These are phyloP conservation scores for Nineta flava DNA, from an alignment of 2,888 invertebrate species.

Conservation along the genomic window DNA sequence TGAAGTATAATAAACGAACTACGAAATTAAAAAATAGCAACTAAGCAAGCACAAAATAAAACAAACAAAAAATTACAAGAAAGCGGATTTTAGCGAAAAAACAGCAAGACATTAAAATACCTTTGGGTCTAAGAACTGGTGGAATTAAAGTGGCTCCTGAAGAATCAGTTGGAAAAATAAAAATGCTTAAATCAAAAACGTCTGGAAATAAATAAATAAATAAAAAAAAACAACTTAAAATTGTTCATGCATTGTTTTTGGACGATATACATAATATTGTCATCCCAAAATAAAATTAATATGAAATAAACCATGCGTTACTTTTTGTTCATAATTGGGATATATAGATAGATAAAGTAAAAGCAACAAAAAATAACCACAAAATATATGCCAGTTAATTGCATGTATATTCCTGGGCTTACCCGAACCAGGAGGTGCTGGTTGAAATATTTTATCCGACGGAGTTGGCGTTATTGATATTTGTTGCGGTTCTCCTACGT, in stretches of 20 bases:
- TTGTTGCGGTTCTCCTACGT: slow-evolving; percentile 41
- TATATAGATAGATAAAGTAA: too few relatives aligned
- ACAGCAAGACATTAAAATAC: slow-evolving; percentile 28
- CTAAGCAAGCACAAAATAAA: neutral
- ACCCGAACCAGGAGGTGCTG: slow-evolving; percentile 56
- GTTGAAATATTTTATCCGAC: slow-evolving; percentile 44
- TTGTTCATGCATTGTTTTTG: neutral
- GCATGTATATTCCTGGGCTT: slow-evolving; percentile 24
- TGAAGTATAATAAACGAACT: neutral
- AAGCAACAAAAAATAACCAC: too few relatives aligned
- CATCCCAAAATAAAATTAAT: neutral
- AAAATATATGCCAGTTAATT: neutral
- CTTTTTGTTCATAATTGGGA: neutral
- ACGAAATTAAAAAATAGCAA: neutral
- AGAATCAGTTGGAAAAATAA: slow-evolving; percentile 61
- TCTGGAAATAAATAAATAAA: slow-evolving; percentile 38
- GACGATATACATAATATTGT: neutral
- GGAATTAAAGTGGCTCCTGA: slow-evolving; percentile 54
- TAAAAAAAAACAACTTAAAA: neutral
- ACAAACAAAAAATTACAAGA: neutral
- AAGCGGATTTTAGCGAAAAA: neutral
- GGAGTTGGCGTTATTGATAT: slow-evolving; percentile 47
- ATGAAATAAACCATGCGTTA: neutral
- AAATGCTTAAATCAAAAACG: slow-evolving; percentile 54
- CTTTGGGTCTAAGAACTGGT: slow-evolving; percentile 52